phyloP scores from a whole-genome alignment of 2,113 vertebrate species.

The Solenodon paradoxus region DNA sequence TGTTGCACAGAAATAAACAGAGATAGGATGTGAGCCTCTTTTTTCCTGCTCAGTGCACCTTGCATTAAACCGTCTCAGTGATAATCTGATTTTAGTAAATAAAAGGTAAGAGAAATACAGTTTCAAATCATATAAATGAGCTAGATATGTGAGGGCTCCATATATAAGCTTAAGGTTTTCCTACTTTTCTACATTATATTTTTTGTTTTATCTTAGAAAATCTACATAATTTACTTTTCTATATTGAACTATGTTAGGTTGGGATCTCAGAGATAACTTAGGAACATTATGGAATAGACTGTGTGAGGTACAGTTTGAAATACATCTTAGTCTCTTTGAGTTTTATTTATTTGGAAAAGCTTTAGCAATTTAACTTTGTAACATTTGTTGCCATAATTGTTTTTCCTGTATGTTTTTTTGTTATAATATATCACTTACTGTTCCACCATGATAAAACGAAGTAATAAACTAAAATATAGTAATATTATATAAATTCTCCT shows the following conservation, averaged over 20 bases:
- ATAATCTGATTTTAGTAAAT: background rate
- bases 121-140: background rate
- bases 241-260: background rate
- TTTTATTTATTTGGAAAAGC: background rate
- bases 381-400: background rate
- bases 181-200: too few relatives aligned
- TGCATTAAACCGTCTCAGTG: background rate
- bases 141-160: background rate
- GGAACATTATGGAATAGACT: background rate
- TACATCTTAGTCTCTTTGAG: background rate
- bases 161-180: background rate
- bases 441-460: background rate
- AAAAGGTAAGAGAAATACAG: background rate
- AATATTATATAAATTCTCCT: background rate
- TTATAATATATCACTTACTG: background rate
- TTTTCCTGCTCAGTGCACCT: background rate
- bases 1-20: background rate
- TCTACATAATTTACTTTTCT: background rate
- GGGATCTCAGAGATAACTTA: background rate
- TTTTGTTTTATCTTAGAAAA: background rate
- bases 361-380: background rate
- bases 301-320: background rate
- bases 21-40: background rate
- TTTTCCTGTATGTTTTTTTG: background rate
- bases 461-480: background rate